Evolutionary conservation across 2,888 invertebrate genomes (phyloP).

Genomic region (Metellina segmentata): DNA sequence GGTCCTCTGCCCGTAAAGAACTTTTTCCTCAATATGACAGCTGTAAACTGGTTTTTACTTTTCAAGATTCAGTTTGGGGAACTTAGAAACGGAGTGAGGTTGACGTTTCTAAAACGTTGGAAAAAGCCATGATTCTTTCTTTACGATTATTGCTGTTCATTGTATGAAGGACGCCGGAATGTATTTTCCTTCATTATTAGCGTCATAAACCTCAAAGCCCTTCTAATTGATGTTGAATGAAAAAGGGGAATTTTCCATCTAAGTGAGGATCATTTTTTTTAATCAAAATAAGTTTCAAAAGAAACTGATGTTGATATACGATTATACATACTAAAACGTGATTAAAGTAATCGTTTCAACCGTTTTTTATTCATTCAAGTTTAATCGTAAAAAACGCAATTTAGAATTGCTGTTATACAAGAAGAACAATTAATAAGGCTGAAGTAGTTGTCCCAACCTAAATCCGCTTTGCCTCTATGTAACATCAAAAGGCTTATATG

Average conservation of each 20-base stretch:
- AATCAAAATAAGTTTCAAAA: neutral
- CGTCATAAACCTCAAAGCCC: neutral
- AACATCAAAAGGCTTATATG: too few relatives aligned
- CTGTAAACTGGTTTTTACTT: conserved; percentile 64
- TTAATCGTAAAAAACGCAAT: too few relatives aligned
- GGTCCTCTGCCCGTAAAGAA: neutral
- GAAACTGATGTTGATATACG: neutral
- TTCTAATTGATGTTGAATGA: conserved; percentile 11
- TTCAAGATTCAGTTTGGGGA: conserved; percentile 45
- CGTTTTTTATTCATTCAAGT: too few relatives aligned
- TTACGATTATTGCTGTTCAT: conserved; percentile 41
- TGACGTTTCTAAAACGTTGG: neutral
- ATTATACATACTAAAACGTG: neutral
- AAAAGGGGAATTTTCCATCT: neutral
- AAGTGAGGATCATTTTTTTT: too few relatives aligned
- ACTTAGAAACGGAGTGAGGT: conserved; percentile 24
- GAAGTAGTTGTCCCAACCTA: too few relatives aligned
- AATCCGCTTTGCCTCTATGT: too few relatives aligned
- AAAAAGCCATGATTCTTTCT: neutral
- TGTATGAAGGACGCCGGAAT: neutral
- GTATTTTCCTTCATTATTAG: neutral
- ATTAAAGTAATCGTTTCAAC: too few relatives aligned
- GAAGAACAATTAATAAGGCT: too few relatives aligned
- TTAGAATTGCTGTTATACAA: too few relatives aligned
- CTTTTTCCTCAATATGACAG: conserved; percentile 59